Evolutionary conservation across 2,797 vertebrate species (phyloP), one percentile per base, ranked within the genome.

Genomic region (Anomalospiza imberbis): DNA sequence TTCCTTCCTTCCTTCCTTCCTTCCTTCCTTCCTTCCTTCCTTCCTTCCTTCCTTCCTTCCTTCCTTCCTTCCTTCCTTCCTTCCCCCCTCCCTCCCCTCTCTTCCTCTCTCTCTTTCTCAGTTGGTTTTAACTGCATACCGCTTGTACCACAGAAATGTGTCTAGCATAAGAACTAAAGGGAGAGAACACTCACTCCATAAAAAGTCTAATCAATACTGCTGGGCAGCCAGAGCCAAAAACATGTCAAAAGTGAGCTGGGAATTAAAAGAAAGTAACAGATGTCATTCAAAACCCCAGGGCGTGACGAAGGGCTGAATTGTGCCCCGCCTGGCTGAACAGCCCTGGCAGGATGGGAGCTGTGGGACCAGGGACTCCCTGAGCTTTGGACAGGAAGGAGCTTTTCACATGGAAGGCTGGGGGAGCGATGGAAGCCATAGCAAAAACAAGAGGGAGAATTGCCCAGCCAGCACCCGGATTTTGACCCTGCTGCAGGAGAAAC

Each of bases 191-290:
- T 90, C 68, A 22, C 47, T 73, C 91, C 86, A 47, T 73, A 72
- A 85, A 65, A 87, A 75, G 10, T 36, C 79, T 65, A 28, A 94
- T 95, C 93, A 71, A 94, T 95, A 91, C 10, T 7, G 17, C 82
- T 45, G 67, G 70, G 67, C 89, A 90, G 55, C 32, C 73, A 51
- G 57, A 63, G 77, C 91, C 79, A 89, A 92, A 76, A 79, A 25
- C 63, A 54, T 10, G 34, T 74, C 78, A 66, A 45, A 88, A 94
- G 51, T 4, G 12, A 90, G 53, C 7, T 74, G 80, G 73, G 83
- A 77, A 66, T 24, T 53, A 21, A 60, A 92, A 95, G 29, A 73
- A 93, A 86, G 82, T 57, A 79, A 32, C 63, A 88, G 74, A 78
- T 63, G 81, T 57, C 89, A 90, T 61, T 93, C 68, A 88, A 80